phyloP scores from a whole-genome alignment of 2,888 invertebrate species.

The Eristalinus sepulchralis region DNA sequence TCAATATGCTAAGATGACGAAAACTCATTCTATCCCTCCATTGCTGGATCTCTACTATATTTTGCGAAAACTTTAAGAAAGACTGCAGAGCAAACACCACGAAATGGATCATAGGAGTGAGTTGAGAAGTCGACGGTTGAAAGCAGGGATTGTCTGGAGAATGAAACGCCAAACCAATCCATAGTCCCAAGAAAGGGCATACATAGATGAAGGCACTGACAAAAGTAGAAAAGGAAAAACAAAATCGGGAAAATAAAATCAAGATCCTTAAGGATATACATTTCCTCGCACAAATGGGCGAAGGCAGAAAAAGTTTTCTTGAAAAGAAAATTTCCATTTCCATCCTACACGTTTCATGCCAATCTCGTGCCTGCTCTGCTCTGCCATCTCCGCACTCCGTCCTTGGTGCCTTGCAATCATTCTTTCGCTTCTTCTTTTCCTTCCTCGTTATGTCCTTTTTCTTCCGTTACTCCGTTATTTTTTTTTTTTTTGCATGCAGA shows the following conservation, averaged over 20 bases:
- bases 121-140: conserved; percentile 34
- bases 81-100: conserved; percentile 24
- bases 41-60: conserved; percentile 41
- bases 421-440: background rate
- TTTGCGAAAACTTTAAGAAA: conserved; percentile 24
- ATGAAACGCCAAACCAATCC: conserved; percentile 39
- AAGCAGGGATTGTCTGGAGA: conserved; percentile 49
- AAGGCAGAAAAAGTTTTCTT: conserved; percentile 57
- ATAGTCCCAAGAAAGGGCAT: conserved; percentile 32
- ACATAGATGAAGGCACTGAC: conserved; percentile 33
- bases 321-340: conserved; percentile 58
- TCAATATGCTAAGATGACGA: background rate
- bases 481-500: conserved; percentile 27
- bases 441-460: background rate
- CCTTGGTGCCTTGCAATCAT: conserved; percentile 24
- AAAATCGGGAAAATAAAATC: conserved; percentile 4
- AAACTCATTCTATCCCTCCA: background rate
- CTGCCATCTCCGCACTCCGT: conserved; percentile 4
- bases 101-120: conserved; percentile 20
- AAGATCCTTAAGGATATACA: conserved; percentile 49
- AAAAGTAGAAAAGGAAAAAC: background rate
- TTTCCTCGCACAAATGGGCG: background rate
- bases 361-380: background rate
- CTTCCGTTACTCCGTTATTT: background rate
- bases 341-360: conserved; percentile 40